Conservation (phyloP, 1,140 invertebrate genomes). For the Aphelinus atriplicis region DNA sequence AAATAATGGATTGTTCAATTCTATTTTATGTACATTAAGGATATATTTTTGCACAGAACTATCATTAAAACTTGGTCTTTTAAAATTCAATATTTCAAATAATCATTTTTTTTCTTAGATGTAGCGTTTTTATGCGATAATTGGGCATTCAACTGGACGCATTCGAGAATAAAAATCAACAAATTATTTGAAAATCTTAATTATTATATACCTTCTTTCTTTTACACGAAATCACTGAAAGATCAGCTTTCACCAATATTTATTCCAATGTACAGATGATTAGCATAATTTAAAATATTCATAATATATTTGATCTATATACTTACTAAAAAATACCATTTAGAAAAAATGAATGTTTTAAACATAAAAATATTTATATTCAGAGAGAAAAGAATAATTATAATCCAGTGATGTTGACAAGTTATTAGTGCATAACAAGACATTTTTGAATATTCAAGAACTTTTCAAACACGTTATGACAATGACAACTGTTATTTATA, state of each 20-base stretch:
- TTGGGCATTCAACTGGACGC: conserved; percentile 4
- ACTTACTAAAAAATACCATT: conserved; percentile 37
- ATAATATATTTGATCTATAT: conserved; percentile 37
- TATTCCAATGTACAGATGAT: conserved; percentile 37
- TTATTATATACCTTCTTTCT: conserved; percentile 30
- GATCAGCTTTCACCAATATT: conserved; percentile 21
- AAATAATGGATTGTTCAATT: conserved; percentile 32
- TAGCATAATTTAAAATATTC: conserved; percentile 39
- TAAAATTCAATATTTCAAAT: conserved; percentile 21
- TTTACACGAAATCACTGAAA: conserved; percentile 34
- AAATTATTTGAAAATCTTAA: conserved; percentile 33
- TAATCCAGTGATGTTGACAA: conserved; percentile 30
- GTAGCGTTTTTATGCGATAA: neutral
- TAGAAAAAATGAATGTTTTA: conserved; percentile 35
- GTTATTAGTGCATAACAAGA: conserved; percentile 26
- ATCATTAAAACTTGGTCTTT: conserved; percentile 21
- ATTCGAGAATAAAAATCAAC: conserved; percentile 27
- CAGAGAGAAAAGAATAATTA: conserved; percentile 22
- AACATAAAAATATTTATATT: conserved; percentile 36
- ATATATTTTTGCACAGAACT: no score
- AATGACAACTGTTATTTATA: conserved; percentile 26
- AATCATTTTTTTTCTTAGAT: neutral
- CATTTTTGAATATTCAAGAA: conserved; percentile 15
- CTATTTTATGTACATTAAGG: conserved; percentile 33
- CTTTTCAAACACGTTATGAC: conserved; percentile 16